A percentile compares a stretch with the other conserved stretches of the same genome.
Conservation (phyloP, 2,797 vertebrate species). For the Vipera latastei region DNA sequence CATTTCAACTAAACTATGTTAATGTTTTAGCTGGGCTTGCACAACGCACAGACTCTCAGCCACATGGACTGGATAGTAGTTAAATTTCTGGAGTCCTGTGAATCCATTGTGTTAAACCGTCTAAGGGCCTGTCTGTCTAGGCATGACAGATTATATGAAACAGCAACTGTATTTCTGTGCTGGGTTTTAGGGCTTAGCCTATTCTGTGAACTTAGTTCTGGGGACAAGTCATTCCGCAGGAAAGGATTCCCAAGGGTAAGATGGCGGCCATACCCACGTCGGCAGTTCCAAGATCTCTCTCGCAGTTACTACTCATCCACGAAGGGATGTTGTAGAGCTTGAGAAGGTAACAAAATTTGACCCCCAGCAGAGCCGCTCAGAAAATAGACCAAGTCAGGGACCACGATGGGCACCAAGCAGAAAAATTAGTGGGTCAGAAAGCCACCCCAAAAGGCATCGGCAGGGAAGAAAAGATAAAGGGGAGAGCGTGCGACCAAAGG, state of each 20-base stretch:
- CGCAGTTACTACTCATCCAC: background rate
- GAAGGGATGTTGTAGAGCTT: background rate
- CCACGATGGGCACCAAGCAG: background rate
- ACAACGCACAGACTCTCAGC: background rate
- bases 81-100: background rate
- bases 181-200: background rate
- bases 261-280: background rate
- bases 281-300: background rate
- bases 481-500: background rate
- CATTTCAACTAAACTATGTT: background rate
- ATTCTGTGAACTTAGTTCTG: background rate
- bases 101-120: background rate
- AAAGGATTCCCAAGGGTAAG: background rate
- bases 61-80: background rate
- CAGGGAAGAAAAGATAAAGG: background rate
- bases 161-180: background rate
- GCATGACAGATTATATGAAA: background rate
- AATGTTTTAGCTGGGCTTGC: background rate
- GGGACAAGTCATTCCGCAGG: background rate
- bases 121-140: background rate
- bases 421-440: background rate
- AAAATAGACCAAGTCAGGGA: background rate
- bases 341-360: background rate
- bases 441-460: background rate
- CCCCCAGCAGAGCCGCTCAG: background rate